Evolutionary conservation across 2,113 vertebrate species (phyloP).

Genomic region (Podocnemis expansa): DNA sequence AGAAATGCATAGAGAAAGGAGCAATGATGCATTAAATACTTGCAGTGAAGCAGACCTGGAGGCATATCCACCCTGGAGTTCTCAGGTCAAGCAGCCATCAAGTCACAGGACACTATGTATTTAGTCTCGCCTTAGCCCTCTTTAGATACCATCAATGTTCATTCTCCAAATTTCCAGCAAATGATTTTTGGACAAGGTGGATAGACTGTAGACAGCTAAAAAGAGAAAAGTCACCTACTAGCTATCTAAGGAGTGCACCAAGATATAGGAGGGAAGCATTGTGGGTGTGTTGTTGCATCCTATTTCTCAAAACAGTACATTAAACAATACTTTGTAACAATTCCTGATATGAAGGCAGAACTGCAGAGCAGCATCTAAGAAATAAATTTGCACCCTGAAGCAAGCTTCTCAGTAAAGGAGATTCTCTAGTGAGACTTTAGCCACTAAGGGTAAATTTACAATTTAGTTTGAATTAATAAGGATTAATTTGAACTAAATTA

Average conservation of each 20-base stretch:
- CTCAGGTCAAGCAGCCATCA: constrained; percentile 7
- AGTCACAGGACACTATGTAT: background rate
- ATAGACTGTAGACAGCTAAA: background rate
- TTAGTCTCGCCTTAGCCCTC: background rate
- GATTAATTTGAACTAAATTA: too few species aligned
- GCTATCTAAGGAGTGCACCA: constrained; percentile 7
- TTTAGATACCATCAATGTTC: background rate
- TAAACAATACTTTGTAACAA: constrained; percentile 47
- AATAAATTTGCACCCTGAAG: constrained; percentile 38
- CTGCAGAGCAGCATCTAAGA: constrained; percentile 28
- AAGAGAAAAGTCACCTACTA: constrained; percentile 9
- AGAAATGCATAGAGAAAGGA: background rate
- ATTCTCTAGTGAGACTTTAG: background rate
- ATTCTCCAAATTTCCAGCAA: background rate
- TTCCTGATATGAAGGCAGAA: constrained; percentile 33
- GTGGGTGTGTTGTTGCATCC: constrained; percentile 48
- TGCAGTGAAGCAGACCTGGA: constrained; percentile 2
- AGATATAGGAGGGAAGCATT: constrained; percentile 38
- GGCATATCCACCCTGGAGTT: background rate
- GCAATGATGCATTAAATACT: constrained; percentile 12
- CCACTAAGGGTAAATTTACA: too few species aligned
- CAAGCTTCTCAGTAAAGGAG: constrained; percentile 14
- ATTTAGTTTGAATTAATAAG: too few species aligned
- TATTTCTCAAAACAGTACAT: constrained; percentile 57
- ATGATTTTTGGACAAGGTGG: background rate